Conservation (phyloP, 2,888 invertebrate species). For the Sepioteuthis lessoniana region DNA sequence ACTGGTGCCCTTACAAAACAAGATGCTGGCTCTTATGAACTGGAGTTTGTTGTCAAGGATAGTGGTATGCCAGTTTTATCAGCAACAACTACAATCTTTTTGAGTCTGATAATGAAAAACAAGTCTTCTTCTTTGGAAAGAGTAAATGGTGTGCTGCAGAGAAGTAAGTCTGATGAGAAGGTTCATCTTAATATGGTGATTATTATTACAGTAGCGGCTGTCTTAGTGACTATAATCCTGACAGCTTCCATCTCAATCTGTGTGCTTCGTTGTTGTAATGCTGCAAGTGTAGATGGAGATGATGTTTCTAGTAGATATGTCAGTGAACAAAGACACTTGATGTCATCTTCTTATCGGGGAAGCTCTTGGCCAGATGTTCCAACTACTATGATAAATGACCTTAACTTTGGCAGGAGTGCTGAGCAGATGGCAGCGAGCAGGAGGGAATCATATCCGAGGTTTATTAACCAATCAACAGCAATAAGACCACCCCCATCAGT, state of each 20-base stretch:
- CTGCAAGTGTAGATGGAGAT: slow-evolving; percentile 33
- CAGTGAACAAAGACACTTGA: slow-evolving; percentile 6
- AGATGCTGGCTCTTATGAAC: slow-evolving; percentile 33
- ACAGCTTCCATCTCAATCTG: not conserved
- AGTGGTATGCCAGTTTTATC: slow-evolving; percentile 5
- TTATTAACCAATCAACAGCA: not conserved
- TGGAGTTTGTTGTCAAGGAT: not conserved
- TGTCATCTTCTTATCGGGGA: not conserved
- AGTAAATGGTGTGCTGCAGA: not conserved
- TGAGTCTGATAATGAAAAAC: not conserved
- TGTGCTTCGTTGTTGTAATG: slow-evolving; percentile 12
- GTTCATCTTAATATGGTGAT: slow-evolving; percentile 33
- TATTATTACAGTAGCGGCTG: not conserved
- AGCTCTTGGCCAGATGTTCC: slow-evolving; percentile 23
- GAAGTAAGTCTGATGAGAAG: not conserved
- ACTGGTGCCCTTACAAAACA: slow-evolving; percentile 33
- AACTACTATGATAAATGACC: slow-evolving; percentile 12
- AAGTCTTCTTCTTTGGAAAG: not conserved
- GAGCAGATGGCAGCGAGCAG: not conserved
- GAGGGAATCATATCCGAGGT: not conserved
- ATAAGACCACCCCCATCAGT: not conserved
- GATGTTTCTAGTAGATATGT: slow-evolving; percentile 15
- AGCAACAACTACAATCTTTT: not conserved
- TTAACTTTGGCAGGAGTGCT: not conserved
- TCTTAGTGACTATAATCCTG: not conserved